Evolutionary conservation across 2,888 invertebrate species (phyloP).

Genomic region (Pelosia muscerda): DNA sequence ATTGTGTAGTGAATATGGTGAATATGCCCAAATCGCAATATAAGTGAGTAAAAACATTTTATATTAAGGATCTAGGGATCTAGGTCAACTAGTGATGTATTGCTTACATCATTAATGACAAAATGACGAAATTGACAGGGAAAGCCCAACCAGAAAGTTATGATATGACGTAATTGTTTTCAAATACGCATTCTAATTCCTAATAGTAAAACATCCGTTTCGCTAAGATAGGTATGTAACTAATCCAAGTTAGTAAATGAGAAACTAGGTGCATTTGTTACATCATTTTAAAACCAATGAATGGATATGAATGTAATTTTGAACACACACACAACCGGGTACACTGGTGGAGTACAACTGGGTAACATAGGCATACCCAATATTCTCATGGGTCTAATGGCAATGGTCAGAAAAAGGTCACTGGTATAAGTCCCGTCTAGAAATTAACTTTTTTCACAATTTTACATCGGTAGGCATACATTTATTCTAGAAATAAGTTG

Average conservation of each 20-base stretch:
- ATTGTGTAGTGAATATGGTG: too few relatives aligned
- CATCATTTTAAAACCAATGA: too few relatives aligned
- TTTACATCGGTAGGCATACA: too few relatives aligned
- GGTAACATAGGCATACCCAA: neutral
- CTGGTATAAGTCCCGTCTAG: too few relatives aligned
- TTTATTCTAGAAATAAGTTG: too few relatives aligned
- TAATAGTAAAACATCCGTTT: conserved; percentile 14
- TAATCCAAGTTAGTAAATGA: neutral
- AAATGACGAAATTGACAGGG: conserved; percentile 53
- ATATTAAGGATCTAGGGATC: conserved; percentile 52
- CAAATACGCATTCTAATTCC: conserved; percentile 32
- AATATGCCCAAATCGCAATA: conserved; percentile 35
- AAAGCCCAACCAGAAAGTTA: too few relatives aligned
- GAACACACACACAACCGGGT: too few relatives aligned
- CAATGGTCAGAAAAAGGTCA: too few relatives aligned
- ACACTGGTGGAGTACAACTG: neutral
- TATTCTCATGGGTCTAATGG: too few relatives aligned
- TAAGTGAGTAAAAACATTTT: conserved; percentile 37
- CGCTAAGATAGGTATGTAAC: neutral
- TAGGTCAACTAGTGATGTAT: conserved; percentile 51
- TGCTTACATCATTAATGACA: conserved; percentile 51
- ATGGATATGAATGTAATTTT: neutral
- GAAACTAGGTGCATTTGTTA: too few relatives aligned
- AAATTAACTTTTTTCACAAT: too few relatives aligned
- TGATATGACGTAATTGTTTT: conserved; percentile 21